Conservation (phyloP, 2,888 invertebrate genomes). For the Diachrysia chrysitis region DNA sequence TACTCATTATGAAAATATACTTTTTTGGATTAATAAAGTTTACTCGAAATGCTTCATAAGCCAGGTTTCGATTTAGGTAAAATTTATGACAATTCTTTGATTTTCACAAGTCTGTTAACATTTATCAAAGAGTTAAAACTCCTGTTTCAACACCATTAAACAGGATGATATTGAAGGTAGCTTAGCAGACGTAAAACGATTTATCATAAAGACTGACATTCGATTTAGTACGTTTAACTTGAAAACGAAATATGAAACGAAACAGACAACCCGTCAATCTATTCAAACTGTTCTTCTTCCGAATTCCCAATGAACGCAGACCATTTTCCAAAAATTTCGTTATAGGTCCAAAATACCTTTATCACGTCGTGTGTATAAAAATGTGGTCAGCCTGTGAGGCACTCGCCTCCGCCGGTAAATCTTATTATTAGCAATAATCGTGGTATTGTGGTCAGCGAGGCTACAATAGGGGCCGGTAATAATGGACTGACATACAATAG, state of each 20-base stretch:
- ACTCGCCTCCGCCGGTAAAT: conserved; percentile 57
- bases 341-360: conserved; percentile 53
- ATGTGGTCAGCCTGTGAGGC: conserved; percentile 34
- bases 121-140: not conserved
- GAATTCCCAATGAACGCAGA: conserved; percentile 32
- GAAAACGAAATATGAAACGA: conserved; percentile 38
- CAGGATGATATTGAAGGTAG: not conserved
- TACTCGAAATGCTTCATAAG: not conserved
- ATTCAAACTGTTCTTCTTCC: conserved; percentile 25
- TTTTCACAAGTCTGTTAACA: not conserved
- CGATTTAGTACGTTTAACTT: conserved; percentile 20
- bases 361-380: conserved; percentile 46
- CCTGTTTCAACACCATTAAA: not conserved
- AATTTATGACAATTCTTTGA: not conserved
- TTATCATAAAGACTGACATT: conserved; percentile 30
- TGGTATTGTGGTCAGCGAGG: conserved; percentile 63
- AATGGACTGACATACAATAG: conserved; percentile 68
- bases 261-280: conserved; percentile 36
- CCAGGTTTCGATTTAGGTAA: not conserved
- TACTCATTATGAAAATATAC: too few species aligned
- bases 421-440: conserved; percentile 75
- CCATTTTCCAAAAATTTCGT: conserved; percentile 24
- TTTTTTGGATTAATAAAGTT: too few species aligned
- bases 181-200: conserved; percentile 18
- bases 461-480: conserved; percentile 66